phyloP scores from a whole-genome alignment of 92 coral and sea anemone genomes.

The Isaurus tuberculatus region DNA sequence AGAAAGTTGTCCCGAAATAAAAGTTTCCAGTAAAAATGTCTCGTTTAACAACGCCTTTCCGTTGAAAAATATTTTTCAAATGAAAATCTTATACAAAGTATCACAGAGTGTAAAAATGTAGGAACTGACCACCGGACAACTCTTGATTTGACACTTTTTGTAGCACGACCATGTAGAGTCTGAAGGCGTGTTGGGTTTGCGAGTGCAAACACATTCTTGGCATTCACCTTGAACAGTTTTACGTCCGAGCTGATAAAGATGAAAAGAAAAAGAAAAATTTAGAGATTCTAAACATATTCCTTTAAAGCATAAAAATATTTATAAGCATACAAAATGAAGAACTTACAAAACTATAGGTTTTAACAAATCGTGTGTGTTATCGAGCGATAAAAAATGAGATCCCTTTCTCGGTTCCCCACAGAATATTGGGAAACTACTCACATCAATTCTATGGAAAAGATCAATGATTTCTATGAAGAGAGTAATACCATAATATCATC shows the following conservation, averaged over 20 bases:
- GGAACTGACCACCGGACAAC: constrained; percentile 39
- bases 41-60: too few relatives aligned
- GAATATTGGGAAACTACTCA: too few relatives aligned
- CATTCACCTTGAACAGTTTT: constrained; percentile 32
- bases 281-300: neutral
- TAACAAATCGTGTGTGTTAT: too few relatives aligned
- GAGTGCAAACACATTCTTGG: constrained; percentile 23
- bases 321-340: too few relatives aligned
- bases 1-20: too few relatives aligned
- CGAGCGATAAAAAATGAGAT: too few relatives aligned
- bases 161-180: constrained; percentile 41
- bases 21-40: too few relatives aligned
- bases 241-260: neutral
- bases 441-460: too few relatives aligned
- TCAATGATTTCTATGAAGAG: too few relatives aligned
- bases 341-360: too few relatives aligned
- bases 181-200: constrained; percentile 31
- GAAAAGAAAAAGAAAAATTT: neutral
- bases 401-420: too few relatives aligned
- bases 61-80: neutral
- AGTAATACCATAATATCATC: too few relatives aligned
- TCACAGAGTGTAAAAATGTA: neutral
- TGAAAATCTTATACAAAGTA: neutral
- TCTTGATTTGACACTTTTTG: constrained; percentile 27
- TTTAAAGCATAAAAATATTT: neutral